phyloP scores from a whole-genome alignment of 2,888 invertebrate genomes.

The Tolmerus cingulatus region DNA sequence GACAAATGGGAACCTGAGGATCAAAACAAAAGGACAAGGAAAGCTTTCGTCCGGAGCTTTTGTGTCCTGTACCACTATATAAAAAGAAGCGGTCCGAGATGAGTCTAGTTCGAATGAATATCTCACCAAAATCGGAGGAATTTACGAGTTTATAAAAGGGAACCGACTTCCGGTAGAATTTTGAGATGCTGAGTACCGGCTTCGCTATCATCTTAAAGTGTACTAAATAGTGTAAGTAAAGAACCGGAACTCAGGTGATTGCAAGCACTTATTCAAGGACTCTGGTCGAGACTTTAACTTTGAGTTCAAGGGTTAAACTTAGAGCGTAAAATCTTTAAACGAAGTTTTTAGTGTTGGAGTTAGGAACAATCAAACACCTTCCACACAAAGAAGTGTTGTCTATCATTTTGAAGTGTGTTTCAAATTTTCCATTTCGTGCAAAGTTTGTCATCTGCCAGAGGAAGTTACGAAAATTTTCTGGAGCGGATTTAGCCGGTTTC shows the following conservation, averaged over 20 bases:
- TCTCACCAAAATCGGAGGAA: neutral
- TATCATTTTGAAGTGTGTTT: neutral
- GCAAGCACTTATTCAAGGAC: neutral
- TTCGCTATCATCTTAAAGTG: neutral
- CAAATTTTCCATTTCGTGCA: neutral
- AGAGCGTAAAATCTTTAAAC: neutral
- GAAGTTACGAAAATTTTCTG: neutral
- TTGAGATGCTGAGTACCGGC: neutral
- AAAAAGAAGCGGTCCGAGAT: neutral
- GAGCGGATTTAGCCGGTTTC: neutral
- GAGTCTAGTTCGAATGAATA: neutral
- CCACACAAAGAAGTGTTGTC: neutral
- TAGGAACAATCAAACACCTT: neutral
- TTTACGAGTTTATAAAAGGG: neutral
- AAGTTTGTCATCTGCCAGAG: neutral
- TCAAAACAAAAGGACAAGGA: neutral
- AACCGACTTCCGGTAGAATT: neutral
- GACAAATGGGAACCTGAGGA: neutral
- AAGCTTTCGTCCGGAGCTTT: constrained; percentile 8
- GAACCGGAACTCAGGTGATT: neutral
- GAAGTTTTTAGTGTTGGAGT: neutral
- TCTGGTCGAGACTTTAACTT: neutral
- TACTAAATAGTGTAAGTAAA: neutral
- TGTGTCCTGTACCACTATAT: neutral
- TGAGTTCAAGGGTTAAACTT: neutral